Evolutionary conservation across 2,888 invertebrate genomes (phyloP).

Genomic region (Onchidella celtica): DNA sequence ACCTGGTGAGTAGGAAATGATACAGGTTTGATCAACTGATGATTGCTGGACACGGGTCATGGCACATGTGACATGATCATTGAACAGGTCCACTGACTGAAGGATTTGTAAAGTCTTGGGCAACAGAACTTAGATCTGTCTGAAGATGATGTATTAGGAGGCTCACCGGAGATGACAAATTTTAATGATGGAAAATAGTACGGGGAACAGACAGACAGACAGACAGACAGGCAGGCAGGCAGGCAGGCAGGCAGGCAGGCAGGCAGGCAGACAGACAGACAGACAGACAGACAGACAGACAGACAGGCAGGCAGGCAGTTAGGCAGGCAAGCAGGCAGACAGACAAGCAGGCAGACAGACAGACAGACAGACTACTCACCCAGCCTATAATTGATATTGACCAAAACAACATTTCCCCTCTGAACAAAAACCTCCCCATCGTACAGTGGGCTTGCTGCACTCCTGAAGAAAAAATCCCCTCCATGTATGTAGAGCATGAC

Average conservation of each 20-base stretch:
- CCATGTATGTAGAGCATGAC: constrained; percentile 82
- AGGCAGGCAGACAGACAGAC: background rate
- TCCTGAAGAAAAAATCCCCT: constrained; percentile 80
- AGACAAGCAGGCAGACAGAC: background rate
- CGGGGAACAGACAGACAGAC: no score
- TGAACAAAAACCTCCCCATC: constrained; percentile 60
- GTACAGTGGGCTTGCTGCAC: constrained; percentile 60
- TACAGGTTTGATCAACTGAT: no score
- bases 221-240: constrained; percentile 8
- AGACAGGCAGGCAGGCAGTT: background rate
- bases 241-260: no score
- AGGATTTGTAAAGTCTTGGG: no score
- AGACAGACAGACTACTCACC: background rate
- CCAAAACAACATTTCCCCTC: constrained; percentile 61
- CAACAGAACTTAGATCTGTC: no score
- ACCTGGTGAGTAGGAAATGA: constrained; percentile 52
- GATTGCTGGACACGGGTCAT: no score
- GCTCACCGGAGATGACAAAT: no score
- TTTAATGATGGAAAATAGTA: no score
- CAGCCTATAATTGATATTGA: constrained; percentile 63
- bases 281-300: constrained; percentile 5
- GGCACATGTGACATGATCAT: no score
- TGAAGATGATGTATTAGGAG: no score
- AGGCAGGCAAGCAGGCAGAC: background rate
- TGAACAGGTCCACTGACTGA: no score